A percentile compares a stretch with the other conserved stretches of the same genome.
phyloP scores from a whole-genome alignment of 2,797 vertebrate genomes.

The Myotis findleyi region DNA sequence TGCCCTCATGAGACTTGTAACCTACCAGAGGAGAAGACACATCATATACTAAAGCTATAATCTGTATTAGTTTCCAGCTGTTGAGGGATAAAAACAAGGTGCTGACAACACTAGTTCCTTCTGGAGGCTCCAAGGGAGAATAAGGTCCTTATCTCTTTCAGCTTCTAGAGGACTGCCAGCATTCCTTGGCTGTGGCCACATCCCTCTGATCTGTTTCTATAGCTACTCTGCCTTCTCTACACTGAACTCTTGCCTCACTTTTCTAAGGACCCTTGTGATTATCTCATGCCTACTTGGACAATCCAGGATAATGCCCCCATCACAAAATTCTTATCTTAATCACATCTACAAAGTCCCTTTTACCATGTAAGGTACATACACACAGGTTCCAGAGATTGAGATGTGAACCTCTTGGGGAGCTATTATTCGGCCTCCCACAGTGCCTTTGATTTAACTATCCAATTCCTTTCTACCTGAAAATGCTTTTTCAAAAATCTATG shows the following conservation, averaged over 20 bases:
- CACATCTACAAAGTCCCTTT: constrained; percentile 1
- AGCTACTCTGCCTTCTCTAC: background rate
- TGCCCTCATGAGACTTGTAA: background rate
- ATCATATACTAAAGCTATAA: background rate
- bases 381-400: background rate
- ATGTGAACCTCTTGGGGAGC: background rate
- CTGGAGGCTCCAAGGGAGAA: background rate
- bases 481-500: background rate
- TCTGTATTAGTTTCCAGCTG: background rate
- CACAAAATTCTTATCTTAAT: constrained; percentile 29
- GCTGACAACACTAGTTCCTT: background rate
- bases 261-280: background rate
- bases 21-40: background rate
- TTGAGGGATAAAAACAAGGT: background rate
- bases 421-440: background rate
- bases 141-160: background rate
- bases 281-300: background rate
- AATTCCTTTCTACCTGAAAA: constrained; percentile 43
- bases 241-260: constrained; percentile 19
- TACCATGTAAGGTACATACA: background rate
- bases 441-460: constrained; percentile 2
- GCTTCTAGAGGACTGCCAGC: background rate
- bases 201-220: background rate
- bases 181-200: background rate
- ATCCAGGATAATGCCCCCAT: background rate